Conservation (phyloP, 2,113 vertebrate species). For the Stictonetta naevosa region DNA sequence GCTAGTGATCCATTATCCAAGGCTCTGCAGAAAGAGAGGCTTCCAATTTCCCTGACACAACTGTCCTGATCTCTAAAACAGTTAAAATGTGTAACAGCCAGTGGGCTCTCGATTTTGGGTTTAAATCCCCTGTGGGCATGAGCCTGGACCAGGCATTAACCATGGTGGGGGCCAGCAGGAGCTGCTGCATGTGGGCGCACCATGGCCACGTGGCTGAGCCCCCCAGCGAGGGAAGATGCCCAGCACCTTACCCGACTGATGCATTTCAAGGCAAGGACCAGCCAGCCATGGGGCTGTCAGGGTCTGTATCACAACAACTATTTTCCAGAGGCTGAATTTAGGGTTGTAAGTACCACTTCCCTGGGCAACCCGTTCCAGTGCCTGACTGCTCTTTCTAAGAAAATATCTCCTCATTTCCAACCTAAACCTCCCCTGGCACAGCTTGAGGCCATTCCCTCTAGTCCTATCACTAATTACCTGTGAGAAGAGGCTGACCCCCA, state of each 20-base stretch:
- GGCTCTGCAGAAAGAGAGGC: not conserved
- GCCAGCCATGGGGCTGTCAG: not conserved
- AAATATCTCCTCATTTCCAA: too few relatives aligned
- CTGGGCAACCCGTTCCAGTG: too few relatives aligned
- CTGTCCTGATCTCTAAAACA: not conserved
- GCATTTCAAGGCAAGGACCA: too few relatives aligned
- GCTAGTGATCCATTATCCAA: not conserved
- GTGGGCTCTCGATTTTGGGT: not conserved
- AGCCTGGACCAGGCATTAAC: not conserved
- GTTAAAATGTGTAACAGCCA: not conserved
- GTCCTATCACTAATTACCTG: too few relatives aligned
- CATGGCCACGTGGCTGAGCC: too few relatives aligned
- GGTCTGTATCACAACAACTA: conserved; percentile 57
- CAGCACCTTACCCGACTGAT: too few relatives aligned
- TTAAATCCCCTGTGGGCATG: not conserved
- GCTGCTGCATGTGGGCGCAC: not conserved
- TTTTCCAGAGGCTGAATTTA: conserved; percentile 56
- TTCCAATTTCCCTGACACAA: not conserved
- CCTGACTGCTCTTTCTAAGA: too few relatives aligned
- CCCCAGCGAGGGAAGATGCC: too few relatives aligned
- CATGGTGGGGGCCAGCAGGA: not conserved
- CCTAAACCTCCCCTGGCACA: too few relatives aligned
- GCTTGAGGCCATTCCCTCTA: too few relatives aligned
- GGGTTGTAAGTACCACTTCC: not conserved
- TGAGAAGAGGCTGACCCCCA: too few relatives aligned